Percentiles rank a stretch among this genome's conserved stretches.
Conservation (phyloP, 2,797 vertebrate genomes). For the Microcaecilia unicolor region DNA sequence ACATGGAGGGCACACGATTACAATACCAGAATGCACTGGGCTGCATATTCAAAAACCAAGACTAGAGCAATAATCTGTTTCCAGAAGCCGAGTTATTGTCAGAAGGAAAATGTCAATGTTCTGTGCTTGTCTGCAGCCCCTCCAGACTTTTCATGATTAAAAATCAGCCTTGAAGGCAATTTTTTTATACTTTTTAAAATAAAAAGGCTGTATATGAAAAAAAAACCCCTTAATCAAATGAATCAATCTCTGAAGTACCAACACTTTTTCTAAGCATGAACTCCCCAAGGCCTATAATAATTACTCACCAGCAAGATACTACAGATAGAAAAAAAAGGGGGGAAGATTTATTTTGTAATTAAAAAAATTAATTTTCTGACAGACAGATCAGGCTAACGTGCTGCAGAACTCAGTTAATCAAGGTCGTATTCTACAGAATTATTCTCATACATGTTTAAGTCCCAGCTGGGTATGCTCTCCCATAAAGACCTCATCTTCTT, state of each 20-base stretch:
- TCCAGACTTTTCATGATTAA: slow-evolving; percentile 12
- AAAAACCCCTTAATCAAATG: slow-evolving; percentile 43
- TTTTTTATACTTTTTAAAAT: no score
- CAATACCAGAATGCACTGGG: no score
- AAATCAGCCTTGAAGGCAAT: slow-evolving; percentile 8
- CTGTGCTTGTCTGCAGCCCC: slow-evolving; percentile 2
- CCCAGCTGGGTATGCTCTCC: background rate
- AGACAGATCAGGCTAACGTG: slow-evolving; percentile 13
- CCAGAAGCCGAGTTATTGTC: no score
- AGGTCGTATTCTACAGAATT: background rate
- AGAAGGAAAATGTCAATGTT: no score
- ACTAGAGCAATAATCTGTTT: no score
- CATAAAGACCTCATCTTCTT: no score
- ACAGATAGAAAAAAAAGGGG: slow-evolving; percentile 22
- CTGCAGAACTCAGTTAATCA: background rate
- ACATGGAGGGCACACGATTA: no score
- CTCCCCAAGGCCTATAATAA: slow-evolving; percentile 45
- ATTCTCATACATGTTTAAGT: background rate
- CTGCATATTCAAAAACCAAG: no score
- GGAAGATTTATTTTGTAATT: slow-evolving; percentile 45
- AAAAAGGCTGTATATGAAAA: no score
- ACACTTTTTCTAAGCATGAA: slow-evolving; percentile 38
- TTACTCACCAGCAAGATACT: slow-evolving; percentile 48
- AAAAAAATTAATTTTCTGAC: slow-evolving; percentile 55
- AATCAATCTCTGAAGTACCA: slow-evolving; percentile 34